These are phyloP conservation scores for Pocillopora verrucosa DNA, from an alignment of 64 coral and sea anemone genomes.

Conservation along the genomic window DNA sequence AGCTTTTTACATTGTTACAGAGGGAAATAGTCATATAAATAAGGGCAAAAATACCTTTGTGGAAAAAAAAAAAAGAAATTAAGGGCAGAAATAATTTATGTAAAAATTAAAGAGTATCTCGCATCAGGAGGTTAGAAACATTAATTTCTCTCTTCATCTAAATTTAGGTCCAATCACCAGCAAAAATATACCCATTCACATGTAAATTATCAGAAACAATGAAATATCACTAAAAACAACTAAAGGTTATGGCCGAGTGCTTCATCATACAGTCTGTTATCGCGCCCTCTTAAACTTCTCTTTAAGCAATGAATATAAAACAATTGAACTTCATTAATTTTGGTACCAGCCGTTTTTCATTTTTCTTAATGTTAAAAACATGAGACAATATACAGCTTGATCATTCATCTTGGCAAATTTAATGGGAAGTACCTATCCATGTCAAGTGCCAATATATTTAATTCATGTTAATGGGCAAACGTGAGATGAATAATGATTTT, in stretches of 20 bases:
- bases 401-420: no score
- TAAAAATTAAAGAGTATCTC: neutral
- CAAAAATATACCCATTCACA: neutral
- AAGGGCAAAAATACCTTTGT: neutral
- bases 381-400: neutral
- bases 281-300: neutral
- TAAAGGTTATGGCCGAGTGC: neutral
- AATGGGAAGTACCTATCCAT: no score
- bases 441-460: no score
- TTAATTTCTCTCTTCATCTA: neutral
- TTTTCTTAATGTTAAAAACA: neutral
- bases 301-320: neutral
- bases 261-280: neutral
- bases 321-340: neutral
- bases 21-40: neutral
- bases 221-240: neutral
- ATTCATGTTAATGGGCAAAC: neutral
- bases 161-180: neutral
- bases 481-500: slow-evolving; percentile 4
- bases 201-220: slow-evolving; percentile 17
- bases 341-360: neutral
- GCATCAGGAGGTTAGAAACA: neutral
- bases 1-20: neutral
- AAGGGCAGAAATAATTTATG: neutral
- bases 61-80: no score